phyloP scores from a whole-genome alignment of 64 coral and sea anemone species.

The Pocillopora damicornis region DNA sequence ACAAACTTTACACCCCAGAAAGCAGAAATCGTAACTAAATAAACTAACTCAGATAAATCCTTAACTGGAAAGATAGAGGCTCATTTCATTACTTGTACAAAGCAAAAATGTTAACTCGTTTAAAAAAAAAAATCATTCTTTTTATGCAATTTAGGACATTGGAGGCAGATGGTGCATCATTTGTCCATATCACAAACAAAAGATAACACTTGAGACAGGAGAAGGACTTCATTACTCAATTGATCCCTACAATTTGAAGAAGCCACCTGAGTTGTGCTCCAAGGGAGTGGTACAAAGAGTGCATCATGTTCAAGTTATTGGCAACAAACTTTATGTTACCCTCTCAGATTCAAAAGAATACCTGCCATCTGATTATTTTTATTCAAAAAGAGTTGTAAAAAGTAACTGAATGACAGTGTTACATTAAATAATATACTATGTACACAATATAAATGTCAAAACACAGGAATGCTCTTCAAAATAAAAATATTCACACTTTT shows the following conservation, averaged over 20 bases:
- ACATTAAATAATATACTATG: neutral
- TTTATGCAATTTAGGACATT: constrained; percentile 23
- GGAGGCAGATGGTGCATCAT: constrained; percentile 45
- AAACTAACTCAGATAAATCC: too few species aligned
- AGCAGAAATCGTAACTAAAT: too few species aligned
- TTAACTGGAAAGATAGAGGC: too few species aligned
- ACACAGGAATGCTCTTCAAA: neutral
- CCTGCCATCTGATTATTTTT: constrained; percentile 50
- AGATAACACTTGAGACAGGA: constrained; percentile 48
- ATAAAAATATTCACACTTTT: neutral
- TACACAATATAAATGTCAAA: neutral
- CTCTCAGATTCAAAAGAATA: constrained; percentile 35
- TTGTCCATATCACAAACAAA: constrained; percentile 58
- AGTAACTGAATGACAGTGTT: neutral
- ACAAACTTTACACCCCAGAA: too few species aligned
- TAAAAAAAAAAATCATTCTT: neutral
- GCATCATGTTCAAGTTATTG: constrained; percentile 31
- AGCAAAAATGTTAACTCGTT: neutral
- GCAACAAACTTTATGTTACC: constrained; percentile 32
- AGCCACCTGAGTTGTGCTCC: constrained; percentile 53
- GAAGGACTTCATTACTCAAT: constrained; percentile 46
- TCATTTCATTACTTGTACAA: too few species aligned
- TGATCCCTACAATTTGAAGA: constrained; percentile 37
- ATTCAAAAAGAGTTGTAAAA: constrained; percentile 24
- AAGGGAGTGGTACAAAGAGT: constrained; percentile 43